phyloP scores from a whole-genome alignment of 1,140 invertebrate species.

The Probaryconus sp. region DNA sequence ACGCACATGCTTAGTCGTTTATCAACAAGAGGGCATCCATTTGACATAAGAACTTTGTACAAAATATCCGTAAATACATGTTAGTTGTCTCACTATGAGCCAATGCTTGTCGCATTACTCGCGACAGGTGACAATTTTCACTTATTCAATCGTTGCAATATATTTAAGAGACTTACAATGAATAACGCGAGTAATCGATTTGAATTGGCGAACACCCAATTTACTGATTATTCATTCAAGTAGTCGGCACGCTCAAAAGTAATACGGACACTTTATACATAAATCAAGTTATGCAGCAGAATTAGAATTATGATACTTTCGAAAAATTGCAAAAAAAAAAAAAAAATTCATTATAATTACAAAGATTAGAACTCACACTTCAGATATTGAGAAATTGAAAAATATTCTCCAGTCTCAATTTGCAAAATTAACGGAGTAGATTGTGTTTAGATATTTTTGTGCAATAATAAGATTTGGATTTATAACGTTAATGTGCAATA shows the following conservation, averaged over 20 bases:
- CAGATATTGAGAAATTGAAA: too few species aligned
- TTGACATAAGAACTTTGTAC: conserved; percentile 59
- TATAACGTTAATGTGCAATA: too few species aligned
- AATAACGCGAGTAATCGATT: conserved; percentile 40
- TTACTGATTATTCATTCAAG: conserved; percentile 53
- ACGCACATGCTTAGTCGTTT: conserved; percentile 54
- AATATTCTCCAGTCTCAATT: too few species aligned
- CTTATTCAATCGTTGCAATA: conserved; percentile 40
- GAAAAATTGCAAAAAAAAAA: conserved; percentile 16
- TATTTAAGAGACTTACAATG: conserved; percentile 30
- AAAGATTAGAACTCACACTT: too few species aligned
- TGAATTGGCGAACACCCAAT: conserved; percentile 47
- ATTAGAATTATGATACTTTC: conserved; percentile 33
- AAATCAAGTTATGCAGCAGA: conserved; percentile 25
- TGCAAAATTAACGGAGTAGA: too few species aligned
- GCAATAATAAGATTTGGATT: too few species aligned
- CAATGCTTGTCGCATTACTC: conserved; percentile 25
- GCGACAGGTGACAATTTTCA: conserved; percentile 18
- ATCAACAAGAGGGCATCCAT: conserved; percentile 60
- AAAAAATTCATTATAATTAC: too few species aligned
- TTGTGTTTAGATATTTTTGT: too few species aligned
- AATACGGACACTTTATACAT: not conserved
- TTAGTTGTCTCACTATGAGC: conserved; percentile 50
- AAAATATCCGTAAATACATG: conserved; percentile 59
- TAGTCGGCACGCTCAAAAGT: conserved; percentile 29